phyloP scores from a whole-genome alignment of 2,113 vertebrate species.

The zebrafish (Danio rerio) region GRCz12tu NC_133189.1:47635001-47635500 shows the following conservation, averaged over 20 bases:
- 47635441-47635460: too few species aligned
- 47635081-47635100: too few species aligned
- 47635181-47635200: too few species aligned
- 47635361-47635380: not conserved
- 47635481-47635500: too few species aligned
- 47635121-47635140: too few species aligned
- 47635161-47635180: not conserved
- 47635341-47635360: not conserved
- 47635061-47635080: too few species aligned
- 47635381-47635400: not conserved
- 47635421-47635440: not conserved
- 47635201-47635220: not conserved
- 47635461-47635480: not conserved
- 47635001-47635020: too few species aligned
- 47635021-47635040: too few species aligned
- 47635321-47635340: not conserved
- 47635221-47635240: not conserved
- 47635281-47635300: not conserved
- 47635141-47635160: too few species aligned
- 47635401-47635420: not conserved
- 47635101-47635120: too few species aligned
- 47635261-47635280: not conserved
- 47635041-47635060: too few species aligned
- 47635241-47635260: slow-evolving; percentile 9
- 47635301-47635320: not conserved